Percentiles rank a stretch among this genome's conserved stretches.
Evolutionary conservation across 2,797 vertebrate genomes (phyloP).

Genomic region (Hipposideros larvatus): DNA sequence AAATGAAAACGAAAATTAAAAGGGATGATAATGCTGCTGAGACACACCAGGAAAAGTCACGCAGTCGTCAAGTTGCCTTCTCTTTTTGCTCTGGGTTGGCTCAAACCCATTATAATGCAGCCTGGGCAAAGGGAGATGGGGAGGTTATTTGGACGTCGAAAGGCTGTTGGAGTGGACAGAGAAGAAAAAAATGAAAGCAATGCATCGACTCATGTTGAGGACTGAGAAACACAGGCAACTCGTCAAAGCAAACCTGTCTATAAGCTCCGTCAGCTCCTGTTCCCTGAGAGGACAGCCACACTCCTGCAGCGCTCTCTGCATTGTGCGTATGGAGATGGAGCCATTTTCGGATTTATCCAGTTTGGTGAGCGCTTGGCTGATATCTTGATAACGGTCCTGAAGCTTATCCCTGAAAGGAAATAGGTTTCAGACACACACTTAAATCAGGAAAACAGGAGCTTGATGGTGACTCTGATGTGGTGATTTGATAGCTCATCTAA

Average conservation of each 20-base stretch:
- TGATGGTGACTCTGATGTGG: background rate
- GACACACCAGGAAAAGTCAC: accelerated
- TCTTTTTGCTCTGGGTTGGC: background rate
- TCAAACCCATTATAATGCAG: accelerated
- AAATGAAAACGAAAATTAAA: background rate
- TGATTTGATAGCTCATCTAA: background rate
- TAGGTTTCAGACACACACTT: conserved; percentile 48
- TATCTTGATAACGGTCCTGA: conserved; percentile 81
- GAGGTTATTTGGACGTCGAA: background rate
- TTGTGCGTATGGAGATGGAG: conserved; percentile 66
- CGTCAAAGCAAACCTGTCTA: conserved; percentile 81
- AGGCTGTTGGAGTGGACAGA: background rate
- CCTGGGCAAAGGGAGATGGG: accelerated
- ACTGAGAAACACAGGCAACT: accelerated
- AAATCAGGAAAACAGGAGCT: conserved; percentile 43
- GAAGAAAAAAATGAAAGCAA: no score
- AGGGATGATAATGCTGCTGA: accelerated
- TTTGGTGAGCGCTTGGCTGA: conserved; percentile 79
- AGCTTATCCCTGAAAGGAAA: conserved; percentile 87
- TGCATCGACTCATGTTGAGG: accelerated
- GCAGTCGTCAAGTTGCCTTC: background rate
- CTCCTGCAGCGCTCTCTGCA: conserved; percentile 82
- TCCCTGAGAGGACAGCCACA: conserved; percentile 78
- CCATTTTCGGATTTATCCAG: conserved; percentile 81
- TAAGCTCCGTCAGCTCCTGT: conserved; percentile 80